Evolutionary conservation across 2,888 invertebrate species (phyloP).

Genomic region (Formica aserva): DNA sequence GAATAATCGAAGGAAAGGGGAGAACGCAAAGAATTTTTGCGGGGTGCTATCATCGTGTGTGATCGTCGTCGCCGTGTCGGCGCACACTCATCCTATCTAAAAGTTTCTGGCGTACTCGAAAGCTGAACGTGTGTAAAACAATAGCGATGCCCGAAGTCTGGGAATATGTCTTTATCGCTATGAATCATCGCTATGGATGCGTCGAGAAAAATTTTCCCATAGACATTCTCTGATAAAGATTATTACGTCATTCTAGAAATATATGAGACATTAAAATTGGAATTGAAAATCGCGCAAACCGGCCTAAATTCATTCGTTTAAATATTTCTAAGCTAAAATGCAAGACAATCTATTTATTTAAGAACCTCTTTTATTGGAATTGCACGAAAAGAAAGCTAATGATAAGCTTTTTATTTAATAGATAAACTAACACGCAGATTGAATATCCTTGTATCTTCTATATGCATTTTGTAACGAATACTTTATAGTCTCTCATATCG

Average conservation of each 20-base stretch:
- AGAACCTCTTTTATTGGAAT: not conserved
- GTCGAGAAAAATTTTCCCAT: slow-evolving; percentile 60
- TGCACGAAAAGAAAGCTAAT: not conserved
- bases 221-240: not conserved
- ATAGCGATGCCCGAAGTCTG: not conserved
- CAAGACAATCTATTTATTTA: not conserved
- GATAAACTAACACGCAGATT: not conserved
- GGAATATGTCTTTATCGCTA: slow-evolving; percentile 39
- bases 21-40: not conserved
- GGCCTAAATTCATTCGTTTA: not conserved
- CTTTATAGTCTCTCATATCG: not conserved
- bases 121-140: slow-evolving; percentile 13
- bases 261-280: not conserved
- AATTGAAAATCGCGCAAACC: not conserved
- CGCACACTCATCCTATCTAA: not conserved
- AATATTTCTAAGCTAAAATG: not conserved
- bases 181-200: slow-evolving; percentile 64
- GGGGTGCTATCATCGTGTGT: not conserved
- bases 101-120: slow-evolving; percentile 6
- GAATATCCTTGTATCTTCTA: not conserved
- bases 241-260: slow-evolving; percentile 1
- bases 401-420: not conserved
- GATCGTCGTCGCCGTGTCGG: not conserved
- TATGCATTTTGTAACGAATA: not conserved
- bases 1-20: slow-evolving; percentile 42